Percentiles rank a stretch among this genome's conserved stretches.
Evolutionary conservation across 2,797 vertebrate species (phyloP).

Genomic region (Lagodon rhomboides): DNA sequence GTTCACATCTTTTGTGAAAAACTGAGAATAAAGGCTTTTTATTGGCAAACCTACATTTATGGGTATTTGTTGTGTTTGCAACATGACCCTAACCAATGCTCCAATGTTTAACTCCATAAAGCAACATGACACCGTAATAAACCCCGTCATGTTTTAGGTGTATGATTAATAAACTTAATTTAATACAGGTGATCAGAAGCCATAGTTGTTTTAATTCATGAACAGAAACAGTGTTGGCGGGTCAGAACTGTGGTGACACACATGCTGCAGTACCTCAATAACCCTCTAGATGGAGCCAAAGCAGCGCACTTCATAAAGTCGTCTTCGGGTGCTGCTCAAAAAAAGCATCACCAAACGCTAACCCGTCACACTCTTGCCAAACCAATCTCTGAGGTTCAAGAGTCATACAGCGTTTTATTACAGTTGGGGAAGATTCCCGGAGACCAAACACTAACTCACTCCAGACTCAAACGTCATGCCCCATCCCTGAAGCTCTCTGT

Average conservation of each 20-base stretch:
- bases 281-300: slow-evolving; percentile 52
- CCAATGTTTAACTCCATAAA: too few relatives aligned
- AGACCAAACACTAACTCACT: not conserved
- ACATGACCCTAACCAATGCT: too few relatives aligned
- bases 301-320: slow-evolving; percentile 3
- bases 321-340: slow-evolving; percentile 21
- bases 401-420: not conserved
- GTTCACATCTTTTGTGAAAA: too few relatives aligned
- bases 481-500: too few relatives aligned
- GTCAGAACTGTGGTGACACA: not conserved
- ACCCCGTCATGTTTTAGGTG: too few relatives aligned
- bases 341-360: not conserved
- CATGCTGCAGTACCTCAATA: slow-evolving; percentile 13
- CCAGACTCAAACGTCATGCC: too few relatives aligned
- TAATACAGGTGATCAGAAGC: not conserved
- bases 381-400: not conserved
- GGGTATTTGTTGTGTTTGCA: too few relatives aligned
- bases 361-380: not conserved
- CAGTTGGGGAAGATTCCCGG: not conserved
- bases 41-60: too few relatives aligned
- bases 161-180: not conserved
- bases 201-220: not conserved
- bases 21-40: too few relatives aligned
- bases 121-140: too few relatives aligned
- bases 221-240: not conserved